Conservation (phyloP, 2,113 vertebrate species). For the Rhegmatorhina hoffmannsi region DNA sequence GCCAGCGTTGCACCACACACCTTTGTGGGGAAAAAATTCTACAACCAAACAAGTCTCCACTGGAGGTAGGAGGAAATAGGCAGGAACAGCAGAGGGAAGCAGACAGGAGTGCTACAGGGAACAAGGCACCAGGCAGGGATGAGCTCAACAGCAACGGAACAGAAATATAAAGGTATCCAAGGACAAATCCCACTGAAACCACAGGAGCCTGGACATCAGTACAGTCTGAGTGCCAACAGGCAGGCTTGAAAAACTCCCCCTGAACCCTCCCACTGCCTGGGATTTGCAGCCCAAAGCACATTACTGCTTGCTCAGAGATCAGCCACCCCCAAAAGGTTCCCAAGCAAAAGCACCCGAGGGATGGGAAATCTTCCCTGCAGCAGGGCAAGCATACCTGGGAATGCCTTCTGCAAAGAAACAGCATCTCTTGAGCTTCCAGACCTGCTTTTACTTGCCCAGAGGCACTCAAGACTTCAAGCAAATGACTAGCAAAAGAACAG, state of each 20-base stretch:
- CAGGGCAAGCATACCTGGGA: not conserved
- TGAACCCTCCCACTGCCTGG: rapidly evolving
- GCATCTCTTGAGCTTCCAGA: not conserved
- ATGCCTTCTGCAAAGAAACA: not conserved
- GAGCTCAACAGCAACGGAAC: not conserved
- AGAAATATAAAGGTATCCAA: not conserved
- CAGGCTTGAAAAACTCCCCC: not conserved
- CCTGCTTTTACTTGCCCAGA: not conserved
- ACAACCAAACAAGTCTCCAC: not conserved
- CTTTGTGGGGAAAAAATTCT: not conserved
- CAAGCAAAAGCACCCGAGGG: rapidly evolving
- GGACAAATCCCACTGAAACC: not conserved
- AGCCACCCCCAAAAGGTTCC: not conserved
- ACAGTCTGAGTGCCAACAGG: not conserved
- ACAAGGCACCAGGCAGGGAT: not conserved
- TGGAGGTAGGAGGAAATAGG: not conserved
- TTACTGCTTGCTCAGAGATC: rapidly evolving
- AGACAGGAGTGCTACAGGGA: not conserved
- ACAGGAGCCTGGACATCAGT: not conserved
- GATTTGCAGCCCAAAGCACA: not conserved
- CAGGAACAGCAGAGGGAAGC: not conserved
- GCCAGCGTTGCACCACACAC: not conserved
- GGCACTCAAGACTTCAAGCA: not conserved
- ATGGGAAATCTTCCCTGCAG: not conserved
- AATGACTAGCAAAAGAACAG: not conserved